Base-by-base conservation (phyloP, 2,113 vertebrate species). In the Podiceps cristatus region DNA sequence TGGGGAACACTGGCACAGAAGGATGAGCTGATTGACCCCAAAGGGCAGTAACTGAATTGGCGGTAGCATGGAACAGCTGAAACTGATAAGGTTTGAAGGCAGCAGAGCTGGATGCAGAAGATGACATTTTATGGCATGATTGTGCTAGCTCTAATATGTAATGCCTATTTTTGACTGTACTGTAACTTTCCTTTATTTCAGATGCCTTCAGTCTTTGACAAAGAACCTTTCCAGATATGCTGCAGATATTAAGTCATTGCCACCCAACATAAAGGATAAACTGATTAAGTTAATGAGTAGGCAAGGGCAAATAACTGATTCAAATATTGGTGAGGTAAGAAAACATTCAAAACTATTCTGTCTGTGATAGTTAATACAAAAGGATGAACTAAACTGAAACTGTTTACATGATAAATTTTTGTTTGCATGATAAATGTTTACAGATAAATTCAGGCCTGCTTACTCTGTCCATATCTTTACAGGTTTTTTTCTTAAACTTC, bases 291-390 rank as follows among this genome's bases (percentile, higher is more conserved):
- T 98, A 75, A 98, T 99, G 98, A 98, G 98, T 67, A 73, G 93
- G 5, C 97, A 98, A 73, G 98, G 99, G 7, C 98, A 95, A 64
- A 98, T 99, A 94, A 99, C 98, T 23, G 99, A 99, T 97, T 94
- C 97, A 88, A 99, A 99, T 97, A 99, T 99, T 77, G 94, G 98
- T 71, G 98, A 98, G 99, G 99, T 99, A 98, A 98, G 97, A 93
- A 74, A 35, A 28, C 11, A 11, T 88, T 91, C 64, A 64, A 69
- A 93, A 42, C 50, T 71, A 3, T 66, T 72, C 55, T 84, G 25
- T 62, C 72, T 83, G 18, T 92, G 52, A 5, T 35, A 56, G 33
- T 71, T 79, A 76, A 58, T 67, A 71, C 6, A 31, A 7, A 42
- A 64, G 56, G 23, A 68, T 74, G n/a, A 69, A n/a, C 37, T 55